Base-by-base conservation (phyloP, 2,797 vertebrate genomes). In the Zenarchopterus dispar region DNA sequence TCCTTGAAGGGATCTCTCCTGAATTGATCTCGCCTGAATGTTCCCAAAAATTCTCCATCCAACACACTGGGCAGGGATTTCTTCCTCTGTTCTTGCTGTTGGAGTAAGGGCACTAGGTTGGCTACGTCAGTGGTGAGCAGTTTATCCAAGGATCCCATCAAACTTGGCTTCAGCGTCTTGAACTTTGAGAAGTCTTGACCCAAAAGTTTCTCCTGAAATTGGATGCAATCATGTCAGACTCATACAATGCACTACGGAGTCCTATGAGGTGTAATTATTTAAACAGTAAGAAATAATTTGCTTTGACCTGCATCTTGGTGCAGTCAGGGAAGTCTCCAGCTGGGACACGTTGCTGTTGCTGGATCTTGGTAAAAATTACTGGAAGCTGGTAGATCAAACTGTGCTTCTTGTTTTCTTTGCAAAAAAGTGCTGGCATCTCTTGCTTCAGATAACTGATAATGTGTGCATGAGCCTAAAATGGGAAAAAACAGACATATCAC, bases 281-380 rank as follows among this genome's bases (percentile, higher is more conserved):
- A 55, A 42, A 23, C n/a, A 46, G 19, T 3, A 42, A 3, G 39
- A 10, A 33, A 61, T 43, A 18, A 2, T 8, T 0, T 10, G 18
- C 60, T 55, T 73, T 57, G 16, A 96, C 96, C 95, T 96, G 96
- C 96, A 97, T 96, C 86, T 94, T 95, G 73, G 91, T 88, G 81
- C 95, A 96, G 64, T 97, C 94, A 0, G 96, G 96, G 62, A 97
- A 97, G 79, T 97, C 96, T 0, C 96, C 96, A 0, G 95, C 93
- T 5, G 96, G 95, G 73, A 97, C 95, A 66, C 91, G 92, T 7
- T 95, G 93, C 61, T 94, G 94, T 51, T 95, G 92, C 78, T 97
- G 95, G 64, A 97, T 96, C 87, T 94, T 96, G 2, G 84, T 91
- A 23, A 95, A 97, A 86, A 97, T 95, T 2, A 94, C 86, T 0